phyloP scores from a whole-genome alignment of 2,888 invertebrate species.

The Platycnemis pennipes region DNA sequence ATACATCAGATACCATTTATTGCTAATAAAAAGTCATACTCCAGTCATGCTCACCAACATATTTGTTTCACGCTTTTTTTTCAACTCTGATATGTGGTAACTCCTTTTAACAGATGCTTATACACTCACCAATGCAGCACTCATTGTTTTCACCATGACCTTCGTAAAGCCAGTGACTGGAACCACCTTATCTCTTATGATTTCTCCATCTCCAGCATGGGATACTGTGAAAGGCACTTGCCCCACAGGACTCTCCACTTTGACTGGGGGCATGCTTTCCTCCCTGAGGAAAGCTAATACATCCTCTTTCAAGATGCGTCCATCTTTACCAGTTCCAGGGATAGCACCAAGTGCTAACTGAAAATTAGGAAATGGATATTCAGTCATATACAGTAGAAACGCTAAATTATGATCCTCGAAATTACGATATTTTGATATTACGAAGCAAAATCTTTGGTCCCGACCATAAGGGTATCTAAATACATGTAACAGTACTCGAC shows the following conservation, averaged over 20 bases:
- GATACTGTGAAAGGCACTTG: constrained; percentile 45
- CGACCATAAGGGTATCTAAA: no score
- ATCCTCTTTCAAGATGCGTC: constrained; percentile 97
- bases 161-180: constrained; percentile 91
- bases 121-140: constrained; percentile 87
- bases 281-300: constrained; percentile 84
- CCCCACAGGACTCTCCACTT: background rate
- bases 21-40: no score
- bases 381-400: no score
- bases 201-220: constrained; percentile 64
- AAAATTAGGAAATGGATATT: constrained; percentile 74
- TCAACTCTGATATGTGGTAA: background rate
- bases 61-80: no score
- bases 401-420: no score
- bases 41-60: no score
- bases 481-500: no score
- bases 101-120: no score
- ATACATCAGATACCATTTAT: no score
- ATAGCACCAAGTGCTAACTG: constrained; percentile 87
- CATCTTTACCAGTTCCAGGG: constrained; percentile 90
- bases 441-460: no score
- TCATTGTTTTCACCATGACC: constrained; percentile 98
- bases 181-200: constrained; percentile 81
- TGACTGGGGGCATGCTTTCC: background rate
- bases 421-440: no score